phyloP scores from a whole-genome alignment of 2,797 vertebrate genomes.

The Manis javanica region DNA sequence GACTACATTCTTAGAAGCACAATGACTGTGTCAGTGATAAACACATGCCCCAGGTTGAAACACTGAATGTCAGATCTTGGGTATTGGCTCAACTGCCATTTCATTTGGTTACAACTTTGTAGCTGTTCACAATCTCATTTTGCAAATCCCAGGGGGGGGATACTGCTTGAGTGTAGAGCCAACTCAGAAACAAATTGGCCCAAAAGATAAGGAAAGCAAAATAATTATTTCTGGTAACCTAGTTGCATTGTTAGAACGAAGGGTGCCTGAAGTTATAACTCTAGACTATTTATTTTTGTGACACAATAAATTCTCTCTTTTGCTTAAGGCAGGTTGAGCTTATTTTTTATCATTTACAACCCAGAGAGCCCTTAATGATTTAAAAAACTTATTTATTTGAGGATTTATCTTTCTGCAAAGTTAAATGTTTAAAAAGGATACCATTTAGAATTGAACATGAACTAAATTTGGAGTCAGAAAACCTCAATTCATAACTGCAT shows the following conservation, averaged over 20 bases:
- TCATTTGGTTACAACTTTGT: background rate
- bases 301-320: background rate
- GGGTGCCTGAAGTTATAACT: background rate
- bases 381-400: slow-evolving; percentile 4
- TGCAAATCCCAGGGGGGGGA: background rate
- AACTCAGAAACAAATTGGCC: background rate
- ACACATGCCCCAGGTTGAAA: background rate
- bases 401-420: background rate
- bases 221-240: background rate
- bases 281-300: background rate
- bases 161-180: background rate
- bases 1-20: no score
- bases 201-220: background rate
- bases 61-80: background rate
- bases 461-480: slow-evolving; percentile 5
- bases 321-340: background rate
- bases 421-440: background rate
- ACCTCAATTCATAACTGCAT: background rate
- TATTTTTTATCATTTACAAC: background rate
- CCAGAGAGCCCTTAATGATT: background rate
- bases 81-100: background rate
- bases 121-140: background rate
- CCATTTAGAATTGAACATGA: background rate
- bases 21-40: background rate
- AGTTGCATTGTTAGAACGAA: background rate